Evolutionary conservation across 2,888 invertebrate species (phyloP).

Genomic region (Trichogramma evanescens): DNA sequence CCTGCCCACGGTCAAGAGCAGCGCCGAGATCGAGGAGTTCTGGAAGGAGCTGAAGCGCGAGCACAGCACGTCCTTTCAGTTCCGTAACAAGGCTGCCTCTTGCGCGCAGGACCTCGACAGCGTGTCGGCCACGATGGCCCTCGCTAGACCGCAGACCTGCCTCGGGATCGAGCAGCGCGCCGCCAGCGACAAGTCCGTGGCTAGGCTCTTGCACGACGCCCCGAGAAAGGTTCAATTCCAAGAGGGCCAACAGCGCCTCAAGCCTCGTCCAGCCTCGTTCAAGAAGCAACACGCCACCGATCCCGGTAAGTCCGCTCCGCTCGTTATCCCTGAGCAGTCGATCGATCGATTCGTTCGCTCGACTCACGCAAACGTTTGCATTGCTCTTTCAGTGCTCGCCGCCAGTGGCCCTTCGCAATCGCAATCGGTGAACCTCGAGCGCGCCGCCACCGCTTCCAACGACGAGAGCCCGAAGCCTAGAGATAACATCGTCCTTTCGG

Average conservation of each 20-base stretch:
- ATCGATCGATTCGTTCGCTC: neutral
- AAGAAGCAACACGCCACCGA: conserved; percentile 2
- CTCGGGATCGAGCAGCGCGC: conserved; percentile 49
- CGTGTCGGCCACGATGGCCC: conserved; percentile 42
- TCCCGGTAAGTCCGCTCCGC: conserved; percentile 8
- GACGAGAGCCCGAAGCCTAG: conserved; percentile 24
- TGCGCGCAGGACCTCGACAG: conserved; percentile 69
- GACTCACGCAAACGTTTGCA: neutral
- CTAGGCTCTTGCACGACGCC: conserved; percentile 7
- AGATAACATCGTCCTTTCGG: conserved; percentile 24
- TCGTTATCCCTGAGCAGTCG: neutral
- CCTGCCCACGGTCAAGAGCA: conserved; percentile 60
- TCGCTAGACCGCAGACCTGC: conserved; percentile 58
- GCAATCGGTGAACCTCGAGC: conserved; percentile 16
- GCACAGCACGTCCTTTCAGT: conserved; percentile 55
- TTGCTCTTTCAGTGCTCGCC: neutral
- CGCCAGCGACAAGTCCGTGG: conserved; percentile 20
- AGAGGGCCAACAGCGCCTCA: conserved; percentile 20
- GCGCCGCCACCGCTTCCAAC: conserved; percentile 22
- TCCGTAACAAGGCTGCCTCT: conserved; percentile 70
- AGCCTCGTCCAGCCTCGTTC: conserved; percentile 6
- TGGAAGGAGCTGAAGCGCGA: conserved; percentile 66
- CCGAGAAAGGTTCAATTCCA: conserved; percentile 36
- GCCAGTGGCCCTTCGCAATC: neutral
- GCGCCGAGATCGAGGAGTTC: conserved; percentile 64